A percentile compares a stretch with the other conserved stretches of the same genome.
These are phyloP conservation scores for Orthosia incerta DNA, from an alignment of 2,888 invertebrate genomes.

Conservation along the genomic window DNA sequence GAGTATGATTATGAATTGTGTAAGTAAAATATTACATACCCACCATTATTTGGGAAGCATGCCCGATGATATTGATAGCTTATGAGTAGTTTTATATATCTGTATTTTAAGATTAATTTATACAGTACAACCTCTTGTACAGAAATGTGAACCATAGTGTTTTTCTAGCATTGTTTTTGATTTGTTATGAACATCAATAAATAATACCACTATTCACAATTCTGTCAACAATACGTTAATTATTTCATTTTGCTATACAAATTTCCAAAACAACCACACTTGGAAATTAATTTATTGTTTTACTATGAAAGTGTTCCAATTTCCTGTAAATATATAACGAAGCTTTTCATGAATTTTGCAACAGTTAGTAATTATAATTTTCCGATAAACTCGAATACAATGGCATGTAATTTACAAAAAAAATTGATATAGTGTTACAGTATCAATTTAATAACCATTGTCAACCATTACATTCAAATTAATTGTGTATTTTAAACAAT, in stretches of 20 bases:
- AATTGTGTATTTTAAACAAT: background rate
- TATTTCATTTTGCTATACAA: background rate
- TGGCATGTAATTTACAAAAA: conserved; percentile 1
- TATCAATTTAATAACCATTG: background rate
- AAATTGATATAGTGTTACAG: background rate
- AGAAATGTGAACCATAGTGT: too few species aligned
- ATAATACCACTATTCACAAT: too few species aligned
- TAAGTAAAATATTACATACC: background rate
- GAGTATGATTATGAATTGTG: background rate
- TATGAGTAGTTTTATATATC: too few species aligned
- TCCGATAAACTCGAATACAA: conserved; percentile 1
- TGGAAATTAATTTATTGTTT: background rate
- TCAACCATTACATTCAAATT: background rate
- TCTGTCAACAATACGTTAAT: background rate
- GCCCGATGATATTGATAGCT: too few species aligned
- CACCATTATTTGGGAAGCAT: too few species aligned
- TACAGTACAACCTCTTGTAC: too few species aligned
- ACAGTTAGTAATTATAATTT: conserved; percentile 12
- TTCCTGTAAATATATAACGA: conserved; percentile 2
- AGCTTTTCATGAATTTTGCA: background rate
- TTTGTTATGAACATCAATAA: too few species aligned
- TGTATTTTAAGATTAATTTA: too few species aligned
- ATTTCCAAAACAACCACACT: background rate
- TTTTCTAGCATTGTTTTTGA: too few species aligned
- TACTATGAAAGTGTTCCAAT: background rate